Evolutionary conservation across 2,888 invertebrate species (phyloP).

Genomic region (Synergus laeviventris): DNA sequence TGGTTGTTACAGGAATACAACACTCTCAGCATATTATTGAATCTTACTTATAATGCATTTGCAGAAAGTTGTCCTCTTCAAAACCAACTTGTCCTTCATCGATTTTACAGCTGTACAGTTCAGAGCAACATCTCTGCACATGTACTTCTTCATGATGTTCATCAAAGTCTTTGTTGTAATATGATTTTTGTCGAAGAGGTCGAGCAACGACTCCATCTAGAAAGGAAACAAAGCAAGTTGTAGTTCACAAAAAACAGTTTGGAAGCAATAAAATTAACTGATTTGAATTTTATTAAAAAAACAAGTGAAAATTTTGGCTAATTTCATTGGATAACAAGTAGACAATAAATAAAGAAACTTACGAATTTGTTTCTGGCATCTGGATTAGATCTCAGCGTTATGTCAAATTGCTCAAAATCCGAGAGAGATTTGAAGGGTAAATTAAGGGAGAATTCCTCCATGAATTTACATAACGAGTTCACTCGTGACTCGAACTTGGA

Average conservation of each 20-base stretch:
- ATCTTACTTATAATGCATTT: slow-evolving; percentile 32
- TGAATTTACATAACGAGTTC: slow-evolving; percentile 2
- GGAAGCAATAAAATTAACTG: background rate
- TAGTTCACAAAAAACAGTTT: background rate
- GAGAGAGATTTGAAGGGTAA: slow-evolving; percentile 18
- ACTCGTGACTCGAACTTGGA: background rate
- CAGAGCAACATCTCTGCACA: slow-evolving; percentile 24
- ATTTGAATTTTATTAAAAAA: background rate
- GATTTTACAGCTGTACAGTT: slow-evolving; percentile 25
- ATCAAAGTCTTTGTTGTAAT: slow-evolving; percentile 27
- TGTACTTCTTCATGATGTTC: slow-evolving; percentile 34
- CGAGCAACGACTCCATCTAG: slow-evolving; percentile 12
- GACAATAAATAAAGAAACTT: background rate
- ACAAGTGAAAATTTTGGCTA: no score
- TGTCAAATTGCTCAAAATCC: slow-evolving; percentile 20
- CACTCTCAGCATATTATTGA: background rate
- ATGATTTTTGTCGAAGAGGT: slow-evolving; percentile 26
- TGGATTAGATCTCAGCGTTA: background rate
- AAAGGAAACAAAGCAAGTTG: background rate
- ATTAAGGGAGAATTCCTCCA: slow-evolving; percentile 31
- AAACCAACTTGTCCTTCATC: slow-evolving; percentile 21
- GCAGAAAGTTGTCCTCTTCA: slow-evolving; percentile 34
- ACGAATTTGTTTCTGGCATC: slow-evolving; percentile 6
- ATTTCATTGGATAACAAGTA: no score
- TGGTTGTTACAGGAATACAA: accelerated